These are phyloP conservation scores for Columba janthina DNA, from an alignment of 2,113 vertebrate species.

Conservation along the genomic window DNA sequence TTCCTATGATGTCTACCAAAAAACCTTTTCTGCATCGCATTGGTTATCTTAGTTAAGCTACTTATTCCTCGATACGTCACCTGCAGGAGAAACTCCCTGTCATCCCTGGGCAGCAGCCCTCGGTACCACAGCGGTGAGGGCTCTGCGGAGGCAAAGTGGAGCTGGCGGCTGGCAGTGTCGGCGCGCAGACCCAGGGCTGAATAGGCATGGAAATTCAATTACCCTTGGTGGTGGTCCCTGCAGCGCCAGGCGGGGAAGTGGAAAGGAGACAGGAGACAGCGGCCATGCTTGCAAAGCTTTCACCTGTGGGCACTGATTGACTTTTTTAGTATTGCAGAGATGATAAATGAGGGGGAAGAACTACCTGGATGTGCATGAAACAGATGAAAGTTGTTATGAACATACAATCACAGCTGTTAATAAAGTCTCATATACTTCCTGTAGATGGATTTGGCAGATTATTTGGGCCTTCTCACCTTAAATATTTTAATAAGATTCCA, in stretches of 20 bases:
- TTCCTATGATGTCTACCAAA: fast-evolving
- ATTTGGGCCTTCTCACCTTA: neutral
- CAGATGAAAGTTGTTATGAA: neutral
- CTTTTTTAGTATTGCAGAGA: neutral
- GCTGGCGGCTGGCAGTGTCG: neutral
- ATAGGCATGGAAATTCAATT: conserved; percentile 37
- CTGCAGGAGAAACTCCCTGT: fast-evolving
- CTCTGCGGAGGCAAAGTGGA: neutral
- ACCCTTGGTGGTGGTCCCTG: conserved; percentile 28
- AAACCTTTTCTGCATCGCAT: fast-evolving
- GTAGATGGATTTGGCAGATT: neutral
- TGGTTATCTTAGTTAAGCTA: neutral
- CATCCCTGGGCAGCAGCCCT: neutral
- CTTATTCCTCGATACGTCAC: fast-evolving
- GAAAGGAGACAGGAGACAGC: neutral
- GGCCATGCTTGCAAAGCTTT: neutral
- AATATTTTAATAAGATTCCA: conserved; percentile 16
- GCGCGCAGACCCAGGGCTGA: fast-evolving
- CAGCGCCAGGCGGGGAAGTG: neutral
- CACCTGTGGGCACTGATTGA: neutral
- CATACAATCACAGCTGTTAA: neutral
- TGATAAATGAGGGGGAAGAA: neutral
- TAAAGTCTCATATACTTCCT: neutral
- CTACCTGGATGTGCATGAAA: neutral
- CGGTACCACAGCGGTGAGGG: fast-evolving